Conservation (phyloP, 2,888 invertebrate genomes). For the Cheilosia variabilis region DNA sequence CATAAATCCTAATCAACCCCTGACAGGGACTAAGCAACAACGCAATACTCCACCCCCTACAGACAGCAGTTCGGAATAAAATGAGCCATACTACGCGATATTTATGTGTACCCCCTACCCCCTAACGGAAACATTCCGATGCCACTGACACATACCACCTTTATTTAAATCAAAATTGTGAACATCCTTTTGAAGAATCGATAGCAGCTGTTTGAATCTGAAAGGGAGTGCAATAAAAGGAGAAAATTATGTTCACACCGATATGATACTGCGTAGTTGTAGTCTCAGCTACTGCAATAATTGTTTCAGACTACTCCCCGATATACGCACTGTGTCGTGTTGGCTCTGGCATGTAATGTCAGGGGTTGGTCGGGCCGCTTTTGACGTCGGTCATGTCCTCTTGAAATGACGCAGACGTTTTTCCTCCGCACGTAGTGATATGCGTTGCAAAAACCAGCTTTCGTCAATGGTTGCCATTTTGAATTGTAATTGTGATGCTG, state of each 20-base stretch:
- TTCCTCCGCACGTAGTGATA: background rate
- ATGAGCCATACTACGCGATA: background rate
- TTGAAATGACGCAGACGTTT: constrained; percentile 14
- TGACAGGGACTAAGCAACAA: constrained; percentile 53
- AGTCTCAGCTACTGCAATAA: background rate
- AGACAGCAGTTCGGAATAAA: background rate
- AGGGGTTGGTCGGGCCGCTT: too few species aligned
- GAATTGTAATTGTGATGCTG: background rate
- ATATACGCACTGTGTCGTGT: background rate
- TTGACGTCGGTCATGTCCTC: constrained; percentile 2
- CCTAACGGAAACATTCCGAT: too few species aligned
- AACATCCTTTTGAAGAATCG: too few species aligned
- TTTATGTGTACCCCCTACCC: too few species aligned
- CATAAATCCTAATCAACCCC: constrained; percentile 58
- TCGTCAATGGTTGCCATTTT: background rate
- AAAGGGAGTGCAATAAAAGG: too few species aligned
- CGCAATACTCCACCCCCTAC: constrained; percentile 39
- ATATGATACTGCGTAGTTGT: background rate
- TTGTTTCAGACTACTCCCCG: background rate
- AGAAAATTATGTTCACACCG: too few species aligned
- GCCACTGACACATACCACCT: too few species aligned
- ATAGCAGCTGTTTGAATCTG: too few species aligned
- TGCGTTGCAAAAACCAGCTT: constrained; percentile 15
- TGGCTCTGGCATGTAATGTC: too few species aligned
- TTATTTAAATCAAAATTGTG: too few species aligned